Conservation (phyloP, 1,140 invertebrate species). For the Bombus difficillimus region DNA sequence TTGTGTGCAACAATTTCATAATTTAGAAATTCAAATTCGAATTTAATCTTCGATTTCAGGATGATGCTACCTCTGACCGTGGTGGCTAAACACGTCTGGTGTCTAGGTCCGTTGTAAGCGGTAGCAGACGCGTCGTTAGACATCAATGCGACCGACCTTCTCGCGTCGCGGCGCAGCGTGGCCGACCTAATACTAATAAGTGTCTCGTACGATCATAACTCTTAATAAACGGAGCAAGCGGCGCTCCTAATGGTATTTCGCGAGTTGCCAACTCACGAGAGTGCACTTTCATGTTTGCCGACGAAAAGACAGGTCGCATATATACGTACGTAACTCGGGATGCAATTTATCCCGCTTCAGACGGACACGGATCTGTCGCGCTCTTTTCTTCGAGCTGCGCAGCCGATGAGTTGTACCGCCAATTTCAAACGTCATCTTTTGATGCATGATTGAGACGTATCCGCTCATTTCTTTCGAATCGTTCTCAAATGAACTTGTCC, state of each 20-base stretch:
- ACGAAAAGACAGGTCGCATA: conserved; percentile 43
- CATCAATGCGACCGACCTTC: conserved; percentile 13
- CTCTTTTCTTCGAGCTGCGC: background rate
- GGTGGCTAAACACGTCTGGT: background rate
- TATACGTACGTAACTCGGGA: conserved; percentile 44
- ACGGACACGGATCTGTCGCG: background rate
- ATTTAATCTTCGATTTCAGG: background rate
- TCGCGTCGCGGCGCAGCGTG: background rate
- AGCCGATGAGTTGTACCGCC: conserved; percentile 11
- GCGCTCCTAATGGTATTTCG: conserved; percentile 62
- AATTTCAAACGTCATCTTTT: too few species aligned
- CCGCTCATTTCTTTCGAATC: conserved; percentile 62
- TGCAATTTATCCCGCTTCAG: conserved; percentile 51
- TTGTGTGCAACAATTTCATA: too few species aligned
- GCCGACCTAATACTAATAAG: conserved; percentile 64
- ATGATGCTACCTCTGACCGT: background rate
- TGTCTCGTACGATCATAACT: conserved; percentile 62
- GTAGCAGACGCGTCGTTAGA: background rate
- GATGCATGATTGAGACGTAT: too few species aligned
- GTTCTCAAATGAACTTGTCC: conserved; percentile 74
- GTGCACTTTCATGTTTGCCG: conserved; percentile 66
- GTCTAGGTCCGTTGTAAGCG: background rate
- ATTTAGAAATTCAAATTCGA: background rate
- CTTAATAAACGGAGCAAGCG: conserved; percentile 66
- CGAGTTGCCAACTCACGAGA: conserved; percentile 58